Percentiles rank a stretch among this genome's conserved stretches.
Conservation (phyloP, 2,113 vertebrate genomes). For the Symphodus melops region DNA sequence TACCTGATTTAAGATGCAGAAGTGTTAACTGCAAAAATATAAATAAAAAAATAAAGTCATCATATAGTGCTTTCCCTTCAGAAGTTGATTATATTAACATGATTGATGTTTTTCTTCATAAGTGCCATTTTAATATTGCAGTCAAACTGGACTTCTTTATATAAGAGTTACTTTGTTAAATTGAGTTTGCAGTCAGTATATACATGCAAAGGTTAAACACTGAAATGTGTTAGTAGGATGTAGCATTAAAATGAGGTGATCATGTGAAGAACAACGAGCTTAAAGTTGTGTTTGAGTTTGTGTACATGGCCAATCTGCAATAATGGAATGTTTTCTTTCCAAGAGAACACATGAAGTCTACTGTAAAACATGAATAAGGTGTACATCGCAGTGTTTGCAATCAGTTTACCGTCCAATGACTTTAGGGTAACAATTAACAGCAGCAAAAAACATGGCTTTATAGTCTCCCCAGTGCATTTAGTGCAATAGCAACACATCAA, state of each 20-base stretch:
- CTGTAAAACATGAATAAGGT: background rate
- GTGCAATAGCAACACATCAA: constrained; percentile 11
- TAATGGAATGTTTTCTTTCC: background rate
- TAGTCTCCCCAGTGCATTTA: constrained; percentile 5
- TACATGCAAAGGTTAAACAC: background rate
- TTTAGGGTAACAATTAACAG: constrained; percentile 9
- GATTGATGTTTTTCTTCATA: background rate
- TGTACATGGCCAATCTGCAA: background rate
- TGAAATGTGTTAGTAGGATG: background rate
- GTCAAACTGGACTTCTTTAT: background rate
- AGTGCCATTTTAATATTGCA: background rate
- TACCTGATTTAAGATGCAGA: too few relatives aligned
- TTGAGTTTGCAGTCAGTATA: background rate
- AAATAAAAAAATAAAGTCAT: background rate
- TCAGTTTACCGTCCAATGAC: background rate
- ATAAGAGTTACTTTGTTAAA: background rate
- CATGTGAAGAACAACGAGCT: background rate
- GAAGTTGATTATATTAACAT: background rate
- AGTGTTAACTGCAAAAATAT: background rate
- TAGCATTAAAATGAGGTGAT: background rate
- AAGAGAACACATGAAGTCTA: background rate
- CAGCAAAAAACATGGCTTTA: constrained; percentile 32
- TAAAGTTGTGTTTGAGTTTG: background rate
- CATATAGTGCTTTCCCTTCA: background rate
- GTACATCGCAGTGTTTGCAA: background rate